Base-by-base conservation (phyloP, 2,113 vertebrate species). In the Microtus oregoni region DNA sequence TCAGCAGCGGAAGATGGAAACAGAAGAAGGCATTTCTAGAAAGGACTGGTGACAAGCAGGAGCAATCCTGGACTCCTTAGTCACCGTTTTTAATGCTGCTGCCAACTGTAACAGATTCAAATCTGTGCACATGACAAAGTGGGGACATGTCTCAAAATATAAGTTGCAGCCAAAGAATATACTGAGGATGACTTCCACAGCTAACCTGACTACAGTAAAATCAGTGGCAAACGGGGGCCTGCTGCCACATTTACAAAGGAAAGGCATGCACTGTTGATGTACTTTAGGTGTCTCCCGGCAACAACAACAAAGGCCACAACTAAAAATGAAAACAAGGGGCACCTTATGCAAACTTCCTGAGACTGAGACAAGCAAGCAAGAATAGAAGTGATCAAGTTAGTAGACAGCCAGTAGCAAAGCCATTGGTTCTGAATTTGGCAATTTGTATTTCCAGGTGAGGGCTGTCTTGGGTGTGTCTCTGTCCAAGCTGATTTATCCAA, bases 31-130 rank as follows among this genome's bases (percentile, higher is more conserved):
- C 22, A 19, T 68, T 95, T 95, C 94, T 82, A 89, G 63, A 73
- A 97, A 97, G 89, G 61, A 70, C 93, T 75, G 88, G 70, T 95
- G 98, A 98, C 89, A 96, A 97, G 86, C 61, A 92, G 76, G 95
- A 97, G 70, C 88, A 97, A 98, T 97, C 97, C 97, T 97, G 82
- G 95, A 91, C 81, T 96, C 82, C 98, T 98, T 97, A 97, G 98
- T 99, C 98, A 98, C 98, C 97, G 98, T 98, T 98, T 98, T 99
- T 99, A 99, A 99, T 99, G 98, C 98, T 99, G 98, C 98, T 97
- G 98, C 98, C 98, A 98, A 98, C 97, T 98, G 92, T 81, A 98
- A 98, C 98, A 98, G 97, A 97, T 96, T 55, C 97, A 96, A 98
- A 98, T 97, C 98, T 98, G 97, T 98, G 98, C 98, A 98, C 86